Conservation (phyloP, 2,113 vertebrate species). For the Nymphicus hollandicus region DNA sequence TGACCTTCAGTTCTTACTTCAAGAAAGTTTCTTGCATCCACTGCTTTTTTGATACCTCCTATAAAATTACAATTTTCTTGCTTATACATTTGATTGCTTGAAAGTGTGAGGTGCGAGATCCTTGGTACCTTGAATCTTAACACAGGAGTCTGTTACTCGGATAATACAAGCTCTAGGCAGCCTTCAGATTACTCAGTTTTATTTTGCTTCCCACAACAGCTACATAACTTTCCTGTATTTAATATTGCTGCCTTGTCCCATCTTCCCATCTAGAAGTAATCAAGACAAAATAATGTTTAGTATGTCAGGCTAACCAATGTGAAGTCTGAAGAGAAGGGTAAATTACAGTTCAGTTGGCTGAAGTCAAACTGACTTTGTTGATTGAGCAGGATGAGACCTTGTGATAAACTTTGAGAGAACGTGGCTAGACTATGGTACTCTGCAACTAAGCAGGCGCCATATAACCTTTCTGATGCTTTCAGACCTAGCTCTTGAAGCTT, state of each 20-base stretch:
- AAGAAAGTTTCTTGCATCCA: neutral
- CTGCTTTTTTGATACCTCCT: neutral
- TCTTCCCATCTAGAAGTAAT: neutral
- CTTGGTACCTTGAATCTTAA: neutral
- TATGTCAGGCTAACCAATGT: neutral
- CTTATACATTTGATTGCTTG: neutral
- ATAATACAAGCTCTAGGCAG: neutral
- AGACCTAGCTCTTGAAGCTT: neutral
- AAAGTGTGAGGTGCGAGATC: neutral
- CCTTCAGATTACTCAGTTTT: neutral
- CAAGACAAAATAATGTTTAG: neutral
- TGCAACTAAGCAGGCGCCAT: neutral
- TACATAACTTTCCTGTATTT: neutral
- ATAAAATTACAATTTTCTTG: neutral
- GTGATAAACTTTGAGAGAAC: neutral
- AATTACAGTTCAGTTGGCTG: neutral
- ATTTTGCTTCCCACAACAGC: neutral
- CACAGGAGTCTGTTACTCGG: neutral
- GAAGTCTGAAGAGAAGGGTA: neutral
- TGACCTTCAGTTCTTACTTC: neutral
- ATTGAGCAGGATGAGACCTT: neutral
- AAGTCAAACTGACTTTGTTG: neutral
- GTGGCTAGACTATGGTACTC: neutral
- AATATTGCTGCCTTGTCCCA: neutral
- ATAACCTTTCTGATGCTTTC: neutral